Evolutionary conservation across 2,888 invertebrate genomes (phyloP).

Genomic region (Agrochola macilenta): DNA sequence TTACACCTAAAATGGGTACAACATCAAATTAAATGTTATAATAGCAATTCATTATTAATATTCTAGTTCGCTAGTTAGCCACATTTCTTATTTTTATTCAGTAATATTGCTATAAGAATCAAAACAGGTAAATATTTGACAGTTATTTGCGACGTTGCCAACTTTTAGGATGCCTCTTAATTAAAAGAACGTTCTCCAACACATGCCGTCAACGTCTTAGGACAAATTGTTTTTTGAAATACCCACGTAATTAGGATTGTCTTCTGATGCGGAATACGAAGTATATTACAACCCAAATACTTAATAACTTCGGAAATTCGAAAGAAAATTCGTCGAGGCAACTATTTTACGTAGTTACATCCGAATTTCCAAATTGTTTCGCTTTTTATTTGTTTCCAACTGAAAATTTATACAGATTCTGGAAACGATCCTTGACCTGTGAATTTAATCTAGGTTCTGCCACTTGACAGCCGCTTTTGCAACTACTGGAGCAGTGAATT

Average conservation of each 20-base stretch:
- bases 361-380: not conserved
- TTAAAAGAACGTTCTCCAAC: not conserved
- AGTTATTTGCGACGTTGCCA: too few relatives aligned
- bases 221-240: conserved; percentile 25
- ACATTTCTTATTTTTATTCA: too few relatives aligned
- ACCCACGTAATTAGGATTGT: conserved; percentile 16
- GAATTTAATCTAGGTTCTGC: conserved; percentile 34
- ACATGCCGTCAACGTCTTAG: not conserved
- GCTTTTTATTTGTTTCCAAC: not conserved
- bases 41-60: too few relatives aligned
- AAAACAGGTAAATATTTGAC: too few relatives aligned
- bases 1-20: too few relatives aligned
- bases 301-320: not conserved
- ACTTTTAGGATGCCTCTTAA: too few relatives aligned
- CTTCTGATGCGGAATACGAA: conserved; percentile 1
- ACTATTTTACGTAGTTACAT: not conserved
- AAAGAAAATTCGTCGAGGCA: not conserved
- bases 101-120: too few relatives aligned
- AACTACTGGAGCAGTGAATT: not conserved
- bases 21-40: too few relatives aligned
- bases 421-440: conserved; percentile 5
- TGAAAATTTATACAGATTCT: conserved; percentile 28
- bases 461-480: conserved; percentile 18
- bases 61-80: too few relatives aligned
- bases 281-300: conserved; percentile 4